Evolutionary conservation across 2,113 vertebrate genomes (phyloP).

Genomic region (Clarias batrachus): DNA sequence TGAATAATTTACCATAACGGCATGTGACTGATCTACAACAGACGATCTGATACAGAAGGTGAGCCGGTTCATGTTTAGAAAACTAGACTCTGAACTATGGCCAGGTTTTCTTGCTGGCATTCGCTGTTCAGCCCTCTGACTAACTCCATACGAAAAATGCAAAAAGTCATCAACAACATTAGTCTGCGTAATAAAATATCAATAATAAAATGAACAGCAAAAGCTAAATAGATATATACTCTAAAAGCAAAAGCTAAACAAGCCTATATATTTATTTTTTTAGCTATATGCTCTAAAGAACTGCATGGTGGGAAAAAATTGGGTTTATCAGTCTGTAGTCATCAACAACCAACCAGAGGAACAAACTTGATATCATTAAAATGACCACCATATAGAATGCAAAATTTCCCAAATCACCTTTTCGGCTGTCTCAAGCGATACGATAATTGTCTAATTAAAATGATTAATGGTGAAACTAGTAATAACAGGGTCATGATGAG

Average conservation of each 20-base stretch:
- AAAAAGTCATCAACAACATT: background rate
- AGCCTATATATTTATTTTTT: slow-evolving; percentile 3
- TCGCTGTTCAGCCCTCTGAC: background rate
- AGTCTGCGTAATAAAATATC: background rate
- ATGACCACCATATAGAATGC: too few species aligned
- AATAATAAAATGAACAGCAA: background rate
- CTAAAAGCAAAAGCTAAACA: background rate
- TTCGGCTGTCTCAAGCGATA: slow-evolving; percentile 14
- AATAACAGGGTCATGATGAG: slow-evolving; percentile 5
- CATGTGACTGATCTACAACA: background rate
- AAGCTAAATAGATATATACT: background rate
- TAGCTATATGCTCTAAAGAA: background rate
- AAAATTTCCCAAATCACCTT: background rate
- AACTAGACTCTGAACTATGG: background rate
- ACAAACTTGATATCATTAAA: background rate
- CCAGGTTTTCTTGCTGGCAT: background rate
- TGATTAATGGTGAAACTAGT: slow-evolving; percentile 21
- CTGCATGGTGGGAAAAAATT: background rate
- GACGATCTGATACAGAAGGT: background rate
- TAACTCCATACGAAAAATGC: background rate
- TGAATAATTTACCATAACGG: background rate
- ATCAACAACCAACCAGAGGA: slow-evolving; percentile 1
- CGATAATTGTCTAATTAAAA: slow-evolving; percentile 26
- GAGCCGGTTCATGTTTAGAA: background rate
- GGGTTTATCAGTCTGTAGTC: slow-evolving; percentile 11